These are phyloP conservation scores for Hemibagrus guttatus DNA, from an alignment of 2,797 vertebrate genomes.

Conservation along the genomic window DNA sequence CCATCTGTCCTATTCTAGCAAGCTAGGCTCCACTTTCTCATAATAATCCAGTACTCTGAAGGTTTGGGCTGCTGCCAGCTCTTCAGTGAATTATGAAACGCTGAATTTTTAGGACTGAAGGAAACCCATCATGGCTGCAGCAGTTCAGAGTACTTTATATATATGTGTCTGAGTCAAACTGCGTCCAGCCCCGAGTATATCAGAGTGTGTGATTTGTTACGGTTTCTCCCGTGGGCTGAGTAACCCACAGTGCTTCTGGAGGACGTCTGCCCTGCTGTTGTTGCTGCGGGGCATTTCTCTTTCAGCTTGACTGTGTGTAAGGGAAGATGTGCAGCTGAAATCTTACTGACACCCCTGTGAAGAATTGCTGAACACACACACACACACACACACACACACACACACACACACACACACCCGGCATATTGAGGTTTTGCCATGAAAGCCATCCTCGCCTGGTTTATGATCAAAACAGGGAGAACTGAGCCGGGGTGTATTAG, in stretches of 20 bases:
- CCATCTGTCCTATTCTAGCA: conserved; percentile 66
- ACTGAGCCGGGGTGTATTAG: conserved; percentile 28
- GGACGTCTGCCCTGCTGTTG: neutral
- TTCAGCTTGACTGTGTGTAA: conserved; percentile 47
- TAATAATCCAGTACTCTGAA: conserved; percentile 61
- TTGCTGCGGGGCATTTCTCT: conserved; percentile 48
- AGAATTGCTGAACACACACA: conserved; percentile 31
- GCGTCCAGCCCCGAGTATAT: neutral
- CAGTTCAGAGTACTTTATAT: conserved; percentile 26
- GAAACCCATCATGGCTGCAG: conserved; percentile 46
- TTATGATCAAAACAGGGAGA: conserved; percentile 53
- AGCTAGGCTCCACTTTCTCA: conserved; percentile 61
- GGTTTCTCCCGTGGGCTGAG: neutral
- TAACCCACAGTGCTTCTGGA: neutral
- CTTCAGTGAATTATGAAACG: conserved; percentile 55
- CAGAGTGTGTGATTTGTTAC: neutral
- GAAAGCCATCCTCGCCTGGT: conserved; percentile 41
- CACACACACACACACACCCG: neutral
- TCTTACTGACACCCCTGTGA: conserved; percentile 56
- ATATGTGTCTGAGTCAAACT: neutral
- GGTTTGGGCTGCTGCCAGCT: conserved; percentile 60
- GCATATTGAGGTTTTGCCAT: conserved; percentile 22
- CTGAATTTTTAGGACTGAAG: conserved; percentile 43
- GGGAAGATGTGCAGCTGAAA: conserved; percentile 26
- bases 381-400: conserved; percentile 23